Conservation (phyloP, 2,888 invertebrate genomes). For the Masnerella sp. region DNA sequence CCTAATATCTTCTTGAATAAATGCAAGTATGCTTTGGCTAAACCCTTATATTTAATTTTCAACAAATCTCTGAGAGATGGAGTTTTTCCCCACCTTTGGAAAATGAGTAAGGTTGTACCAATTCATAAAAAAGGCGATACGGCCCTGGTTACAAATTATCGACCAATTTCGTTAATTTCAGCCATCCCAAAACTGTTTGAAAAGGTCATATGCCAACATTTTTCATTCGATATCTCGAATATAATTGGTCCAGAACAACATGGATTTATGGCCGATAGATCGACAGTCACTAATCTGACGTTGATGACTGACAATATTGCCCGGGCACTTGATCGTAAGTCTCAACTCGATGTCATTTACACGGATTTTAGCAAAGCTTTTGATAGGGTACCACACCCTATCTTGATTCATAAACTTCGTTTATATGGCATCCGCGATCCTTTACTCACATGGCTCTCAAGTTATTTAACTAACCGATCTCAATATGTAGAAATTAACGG, state of each 20-base stretch:
- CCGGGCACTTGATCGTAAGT: neutral
- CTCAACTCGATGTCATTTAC: neutral
- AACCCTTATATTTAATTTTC: neutral
- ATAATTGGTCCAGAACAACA: neutral
- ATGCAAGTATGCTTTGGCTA: neutral
- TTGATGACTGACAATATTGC: neutral
- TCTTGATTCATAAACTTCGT: neutral
- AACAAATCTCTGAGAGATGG: neutral
- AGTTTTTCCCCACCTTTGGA: neutral
- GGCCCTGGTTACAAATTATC: neutral
- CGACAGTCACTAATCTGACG: neutral
- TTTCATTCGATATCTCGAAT: no score
- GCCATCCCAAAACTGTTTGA: neutral
- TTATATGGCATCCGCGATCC: neutral
- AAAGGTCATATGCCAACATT: no score
- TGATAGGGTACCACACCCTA: neutral
- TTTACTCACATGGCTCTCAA: neutral
- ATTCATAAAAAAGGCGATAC: neutral
- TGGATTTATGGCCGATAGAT: neutral
- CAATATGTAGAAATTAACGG: neutral
- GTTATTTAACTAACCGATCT: neutral
- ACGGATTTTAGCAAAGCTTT: slow-evolving; percentile 1
- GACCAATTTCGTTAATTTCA: neutral
- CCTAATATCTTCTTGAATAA: slow-evolving; percentile 1
- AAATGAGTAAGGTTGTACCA: neutral